Evolutionary conservation across 2,888 invertebrate genomes (phyloP).

Genomic region (Ectemnius continuus): DNA sequence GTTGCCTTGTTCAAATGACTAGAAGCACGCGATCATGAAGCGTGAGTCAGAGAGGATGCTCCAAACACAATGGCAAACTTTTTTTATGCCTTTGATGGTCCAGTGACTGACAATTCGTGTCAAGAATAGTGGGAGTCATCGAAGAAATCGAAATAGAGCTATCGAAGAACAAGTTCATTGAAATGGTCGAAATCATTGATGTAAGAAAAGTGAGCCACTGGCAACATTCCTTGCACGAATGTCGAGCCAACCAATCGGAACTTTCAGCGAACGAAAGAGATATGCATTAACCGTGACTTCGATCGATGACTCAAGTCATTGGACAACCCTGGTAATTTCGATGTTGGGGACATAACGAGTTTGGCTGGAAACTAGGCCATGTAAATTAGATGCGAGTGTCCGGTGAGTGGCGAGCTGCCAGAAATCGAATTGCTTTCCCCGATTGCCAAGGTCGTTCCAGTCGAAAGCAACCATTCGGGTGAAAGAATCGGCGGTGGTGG

Average conservation of each 20-base stretch:
- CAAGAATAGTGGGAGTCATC: too few species aligned
- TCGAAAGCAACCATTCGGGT: background rate
- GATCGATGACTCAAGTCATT: constrained; percentile 26
- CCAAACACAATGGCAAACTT: too few species aligned
- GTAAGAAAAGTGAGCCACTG: background rate
- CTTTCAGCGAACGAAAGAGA: constrained; percentile 13
- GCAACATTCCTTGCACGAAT: constrained; percentile 16
- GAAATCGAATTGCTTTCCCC: background rate
- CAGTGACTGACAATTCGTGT: too few species aligned
- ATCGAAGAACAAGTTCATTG: too few species aligned
- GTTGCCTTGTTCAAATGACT: too few species aligned
- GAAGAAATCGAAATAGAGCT: too few species aligned
- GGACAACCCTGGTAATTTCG: constrained; percentile 3
- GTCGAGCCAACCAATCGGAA: constrained; percentile 28
- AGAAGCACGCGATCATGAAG: too few species aligned
- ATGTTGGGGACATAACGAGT: background rate
- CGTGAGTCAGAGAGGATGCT: too few species aligned
- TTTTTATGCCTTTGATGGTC: too few species aligned
- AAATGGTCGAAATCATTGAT: background rate
- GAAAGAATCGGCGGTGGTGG: background rate
- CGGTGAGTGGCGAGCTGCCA: background rate
- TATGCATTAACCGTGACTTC: constrained; percentile 38
- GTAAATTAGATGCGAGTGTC: constrained; percentile 1
- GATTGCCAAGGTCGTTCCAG: constrained; percentile 10
- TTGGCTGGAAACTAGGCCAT: constrained; percentile 13